Evolutionary conservation across 2,888 invertebrate species (phyloP).

Genomic region (Ormyrus thymus): DNA sequence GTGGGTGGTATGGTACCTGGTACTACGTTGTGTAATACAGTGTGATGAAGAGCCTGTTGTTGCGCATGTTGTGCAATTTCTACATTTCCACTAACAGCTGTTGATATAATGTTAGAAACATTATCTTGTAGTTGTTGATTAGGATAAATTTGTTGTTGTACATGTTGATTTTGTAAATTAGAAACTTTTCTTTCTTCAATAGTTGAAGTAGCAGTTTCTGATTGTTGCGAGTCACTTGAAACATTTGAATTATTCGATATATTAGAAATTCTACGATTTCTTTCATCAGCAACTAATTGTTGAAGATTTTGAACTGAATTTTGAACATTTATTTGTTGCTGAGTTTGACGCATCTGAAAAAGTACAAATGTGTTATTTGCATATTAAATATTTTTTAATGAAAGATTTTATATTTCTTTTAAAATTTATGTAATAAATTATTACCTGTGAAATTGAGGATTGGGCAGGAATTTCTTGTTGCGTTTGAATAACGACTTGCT

Average conservation of each 20-base stretch:
- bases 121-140: conserved; percentile 37
- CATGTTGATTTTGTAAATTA: conserved; percentile 32
- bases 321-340: conserved; percentile 61
- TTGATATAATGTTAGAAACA: not conserved
- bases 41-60: conserved; percentile 59
- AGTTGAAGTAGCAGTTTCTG: conserved; percentile 31
- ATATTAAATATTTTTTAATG: too few relatives aligned
- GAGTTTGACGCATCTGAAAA: conserved; percentile 55
- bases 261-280: conserved; percentile 70
- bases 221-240: conserved; percentile 66
- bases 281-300: conserved; percentile 65
- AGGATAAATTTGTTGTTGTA: conserved; percentile 36
- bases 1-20: conserved; percentile 30
- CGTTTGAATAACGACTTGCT: conserved; percentile 44
- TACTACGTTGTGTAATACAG: conserved; percentile 53
- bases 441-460: conserved; percentile 57
- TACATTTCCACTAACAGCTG: not conserved
- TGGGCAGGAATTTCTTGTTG: conserved; percentile 47
- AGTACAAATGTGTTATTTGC: too few relatives aligned
- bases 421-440: not conserved
- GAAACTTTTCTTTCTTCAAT: conserved; percentile 61
- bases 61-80: conserved; percentile 51
- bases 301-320: conserved; percentile 65
- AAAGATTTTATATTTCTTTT: not conserved
- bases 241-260: conserved; percentile 67